Conservation (phyloP, 2,888 invertebrate genomes). For the Smittia aterrima region DNA sequence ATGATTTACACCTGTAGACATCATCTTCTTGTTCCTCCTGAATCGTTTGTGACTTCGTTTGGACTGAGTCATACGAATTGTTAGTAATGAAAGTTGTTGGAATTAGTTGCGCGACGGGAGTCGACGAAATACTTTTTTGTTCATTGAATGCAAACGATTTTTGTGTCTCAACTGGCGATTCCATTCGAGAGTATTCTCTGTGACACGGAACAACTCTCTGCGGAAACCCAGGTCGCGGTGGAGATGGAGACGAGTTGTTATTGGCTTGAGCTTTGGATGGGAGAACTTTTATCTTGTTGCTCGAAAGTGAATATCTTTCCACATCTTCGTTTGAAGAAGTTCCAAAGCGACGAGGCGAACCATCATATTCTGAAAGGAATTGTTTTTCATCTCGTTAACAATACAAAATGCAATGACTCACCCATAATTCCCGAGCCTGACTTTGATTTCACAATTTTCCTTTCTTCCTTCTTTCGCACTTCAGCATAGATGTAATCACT, state of each 20-base stretch:
- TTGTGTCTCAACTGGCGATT: neutral
- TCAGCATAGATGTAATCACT: constrained; percentile 31
- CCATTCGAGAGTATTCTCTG: neutral
- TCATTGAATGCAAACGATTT: constrained; percentile 23
- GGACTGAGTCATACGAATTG: neutral
- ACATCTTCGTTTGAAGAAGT: constrained; percentile 53
- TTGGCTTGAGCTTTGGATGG: constrained; percentile 45
- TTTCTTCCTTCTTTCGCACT: constrained; percentile 17
- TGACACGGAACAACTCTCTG: constrained; percentile 54
- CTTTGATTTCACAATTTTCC: constrained; percentile 39
- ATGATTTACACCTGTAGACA: neutral
- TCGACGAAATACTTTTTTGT: constrained; percentile 19
- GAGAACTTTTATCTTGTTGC: constrained; percentile 45
- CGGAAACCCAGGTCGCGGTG: constrained; percentile 84
- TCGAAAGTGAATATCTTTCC: constrained; percentile 25
- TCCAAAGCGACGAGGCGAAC: constrained; percentile 82
- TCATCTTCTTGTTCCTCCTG: constrained; percentile 12
- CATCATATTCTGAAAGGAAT: constrained; percentile 84
- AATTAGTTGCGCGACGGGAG: neutral
- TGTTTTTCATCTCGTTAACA: no score
- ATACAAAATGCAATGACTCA: neutral
- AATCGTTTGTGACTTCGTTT: constrained; percentile 1
- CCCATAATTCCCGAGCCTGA: constrained; percentile 40
- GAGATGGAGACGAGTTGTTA: constrained; percentile 60
- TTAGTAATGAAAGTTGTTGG: constrained; percentile 32